Evolutionary conservation across 2,888 invertebrate species (phyloP).

Genomic region (Lottia scabra): DNA sequence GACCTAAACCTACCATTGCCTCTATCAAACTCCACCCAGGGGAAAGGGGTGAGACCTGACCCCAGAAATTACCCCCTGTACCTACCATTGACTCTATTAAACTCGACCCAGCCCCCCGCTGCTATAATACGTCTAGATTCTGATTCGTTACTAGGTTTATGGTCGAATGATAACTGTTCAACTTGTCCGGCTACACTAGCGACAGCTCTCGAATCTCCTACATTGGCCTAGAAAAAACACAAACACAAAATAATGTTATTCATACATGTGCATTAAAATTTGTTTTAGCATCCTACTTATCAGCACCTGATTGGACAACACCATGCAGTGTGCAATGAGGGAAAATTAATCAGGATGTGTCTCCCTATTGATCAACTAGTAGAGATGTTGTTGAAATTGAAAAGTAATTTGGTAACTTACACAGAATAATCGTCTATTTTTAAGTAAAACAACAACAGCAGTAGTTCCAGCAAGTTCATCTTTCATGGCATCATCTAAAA

Average conservation of each 20-base stretch:
- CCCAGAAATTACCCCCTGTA: too few relatives aligned
- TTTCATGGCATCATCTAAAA: conserved; percentile 82
- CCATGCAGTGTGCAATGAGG: too few relatives aligned
- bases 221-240: conserved; percentile 79
- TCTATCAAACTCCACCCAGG: too few relatives aligned
- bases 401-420: conserved; percentile 70
- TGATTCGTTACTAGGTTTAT: conserved; percentile 91
- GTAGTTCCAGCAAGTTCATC: conserved; percentile 96
- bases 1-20: too few relatives aligned
- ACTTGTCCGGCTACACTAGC: conserved; percentile 86
- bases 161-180: conserved; percentile 86
- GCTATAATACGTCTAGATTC: conserved; percentile 89
- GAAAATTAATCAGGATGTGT: too few relatives aligned
- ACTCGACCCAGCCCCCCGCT: conserved; percentile 97
- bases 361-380: too few relatives aligned
- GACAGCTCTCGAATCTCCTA: conserved; percentile 96
- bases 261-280: too few relatives aligned
- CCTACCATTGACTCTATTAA: conserved; percentile 94
- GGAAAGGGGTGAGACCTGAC: too few relatives aligned
- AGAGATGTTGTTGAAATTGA: too few relatives aligned
- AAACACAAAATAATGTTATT: too few relatives aligned
- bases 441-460: conserved; percentile 81
- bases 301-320: too few relatives aligned
- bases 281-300: too few relatives aligned
- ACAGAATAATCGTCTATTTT: conserved; percentile 88